Base-by-base conservation (phyloP, 2,888 invertebrate species). In the Oligia fasciuncula region DNA sequence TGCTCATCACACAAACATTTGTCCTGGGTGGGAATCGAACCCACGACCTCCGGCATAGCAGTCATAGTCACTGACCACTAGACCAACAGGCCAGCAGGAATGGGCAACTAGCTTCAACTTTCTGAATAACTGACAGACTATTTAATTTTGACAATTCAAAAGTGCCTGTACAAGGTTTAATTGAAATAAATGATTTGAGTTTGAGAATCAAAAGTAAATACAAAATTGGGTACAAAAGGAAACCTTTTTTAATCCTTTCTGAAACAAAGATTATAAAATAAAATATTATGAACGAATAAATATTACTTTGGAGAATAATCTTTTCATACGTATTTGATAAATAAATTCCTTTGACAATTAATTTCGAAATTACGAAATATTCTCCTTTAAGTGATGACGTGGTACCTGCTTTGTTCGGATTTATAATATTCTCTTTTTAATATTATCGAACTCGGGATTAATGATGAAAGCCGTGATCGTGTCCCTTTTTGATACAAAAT, bases 321-420 rank as follows among this genome's bases (percentile, higher is more conserved):
- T 14, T 79, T 49, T 66, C 13, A 79, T 49, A 66, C 29, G 29
- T 40, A 40, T 0, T 40, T 40, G 29, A 79, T 49, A 35, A 66
- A 65, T 66, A 65, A 66, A 79, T 1, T 71, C 40, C 23, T 70
- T 66, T 43, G 57, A 51, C 9, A 29, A 79, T 60, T 57, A 66
- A 66, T 70, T 79, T 57, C 4, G 6, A 63, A 63, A 69, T 63
- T 19, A 54, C 19, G 11, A 54, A 78, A 49, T 70, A 29, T 65
- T 78, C 43, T 11, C 19, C 6, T 57, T 72, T 46, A 40, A 11
- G 29, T 57, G 17, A 66, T 66, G 57, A 65, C 23, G 14, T 17
- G 4, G 35, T 78, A 14, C 0, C 14, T 57, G 23, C 23, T 70
- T 57, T 14, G 13, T 23, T 23, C 9, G 29, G 13, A 65, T 70